Evolutionary conservation across 2,797 vertebrate genomes (phyloP), one percentile per base, ranked within the genome.

Genomic region (Anas bahamensis): DNA sequence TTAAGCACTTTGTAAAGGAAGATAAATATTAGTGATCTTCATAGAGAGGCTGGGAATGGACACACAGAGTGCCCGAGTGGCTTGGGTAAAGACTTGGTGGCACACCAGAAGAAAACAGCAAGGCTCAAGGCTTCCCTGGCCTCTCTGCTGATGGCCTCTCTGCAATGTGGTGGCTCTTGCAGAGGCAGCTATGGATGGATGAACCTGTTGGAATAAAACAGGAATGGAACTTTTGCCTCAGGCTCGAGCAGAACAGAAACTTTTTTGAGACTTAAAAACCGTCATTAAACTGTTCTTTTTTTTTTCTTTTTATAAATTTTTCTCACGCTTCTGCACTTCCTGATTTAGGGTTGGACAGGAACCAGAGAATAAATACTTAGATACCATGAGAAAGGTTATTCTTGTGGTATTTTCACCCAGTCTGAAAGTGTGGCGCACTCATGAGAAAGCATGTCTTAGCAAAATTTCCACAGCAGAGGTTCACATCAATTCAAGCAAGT

Each of bases 311-410:
- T 93, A 96, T 97, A 95, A 95, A 88, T 74, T 96, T 93, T 96
- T 97, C 96, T 96, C 96, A 97, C 60, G 95, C 95, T 95, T 97
- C 93, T 94, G 85, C 57, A 95, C 93, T 97, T 97, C 96, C 96
- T 96, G 96, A 96, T 96, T 95, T 94, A 95, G 92, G 77, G 68
- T 86, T 96, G 96, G 96, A 95, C 83, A 93, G 95, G 94, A 96
- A 97, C 96, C 96, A 96, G 90, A 96, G 89, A 95, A 97, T 94
- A 96, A 97, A 97, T 95, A 95, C 85, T 94, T 85, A 95, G 96
- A 95, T 97, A 96, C 95, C 94, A 95, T 95, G 96, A 96, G 95
- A 97, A 95, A 97, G 94, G 94, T 95, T 97, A 97, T 94, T 95
- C 95, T 94, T 96, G 96, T 95, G 96, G 95, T 94, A 97, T 96